A percentile compares a stretch with the other conserved stretches of the same genome.
These are phyloP conservation scores for Phalera bucephala DNA, from an alignment of 2,888 invertebrate species.

Conservation along the genomic window DNA sequence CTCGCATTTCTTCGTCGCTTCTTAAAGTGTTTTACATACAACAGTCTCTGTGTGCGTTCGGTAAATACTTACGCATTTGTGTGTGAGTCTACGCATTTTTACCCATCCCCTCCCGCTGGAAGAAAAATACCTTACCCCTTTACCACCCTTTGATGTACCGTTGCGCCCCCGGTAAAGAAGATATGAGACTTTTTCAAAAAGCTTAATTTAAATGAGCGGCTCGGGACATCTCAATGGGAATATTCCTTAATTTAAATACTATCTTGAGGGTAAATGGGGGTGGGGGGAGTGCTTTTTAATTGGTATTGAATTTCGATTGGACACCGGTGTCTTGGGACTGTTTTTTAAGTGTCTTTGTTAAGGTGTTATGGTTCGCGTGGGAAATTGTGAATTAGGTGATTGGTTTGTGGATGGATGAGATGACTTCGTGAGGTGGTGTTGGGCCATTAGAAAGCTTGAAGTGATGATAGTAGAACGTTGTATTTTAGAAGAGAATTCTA, in stretches of 20 bases:
- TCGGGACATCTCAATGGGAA: constrained; percentile 75
- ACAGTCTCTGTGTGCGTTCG: constrained; percentile 64
- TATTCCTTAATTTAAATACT: constrained; percentile 81
- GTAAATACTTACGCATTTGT: constrained; percentile 78
- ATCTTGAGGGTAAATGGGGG: constrained; percentile 62
- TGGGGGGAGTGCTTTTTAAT: constrained; percentile 63
- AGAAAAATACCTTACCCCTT: constrained; percentile 72
- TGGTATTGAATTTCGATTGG: constrained; percentile 80
- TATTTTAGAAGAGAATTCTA: too few species aligned
- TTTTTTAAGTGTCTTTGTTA: constrained; percentile 40
- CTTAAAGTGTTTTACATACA: constrained; percentile 84
- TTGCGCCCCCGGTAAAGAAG: constrained; percentile 77
- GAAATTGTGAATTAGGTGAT: constrained; percentile 5
- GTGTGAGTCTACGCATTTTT: constrained; percentile 82
- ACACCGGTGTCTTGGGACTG: constrained; percentile 38
- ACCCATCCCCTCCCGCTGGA: constrained; percentile 65
- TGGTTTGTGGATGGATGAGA: not conserved
- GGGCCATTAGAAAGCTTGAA: too few species aligned
- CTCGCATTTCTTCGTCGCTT: constrained; percentile 83
- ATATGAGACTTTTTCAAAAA: constrained; percentile 83
- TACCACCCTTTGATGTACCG: constrained; percentile 75
- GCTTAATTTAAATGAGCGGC: constrained; percentile 82
- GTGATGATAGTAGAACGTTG: too few species aligned
- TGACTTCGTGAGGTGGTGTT: not conserved
- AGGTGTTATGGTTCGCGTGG: constrained; percentile 14